Base-by-base conservation (phyloP, 2,113 vertebrate species). In the Sturnira hondurensis region DNA sequence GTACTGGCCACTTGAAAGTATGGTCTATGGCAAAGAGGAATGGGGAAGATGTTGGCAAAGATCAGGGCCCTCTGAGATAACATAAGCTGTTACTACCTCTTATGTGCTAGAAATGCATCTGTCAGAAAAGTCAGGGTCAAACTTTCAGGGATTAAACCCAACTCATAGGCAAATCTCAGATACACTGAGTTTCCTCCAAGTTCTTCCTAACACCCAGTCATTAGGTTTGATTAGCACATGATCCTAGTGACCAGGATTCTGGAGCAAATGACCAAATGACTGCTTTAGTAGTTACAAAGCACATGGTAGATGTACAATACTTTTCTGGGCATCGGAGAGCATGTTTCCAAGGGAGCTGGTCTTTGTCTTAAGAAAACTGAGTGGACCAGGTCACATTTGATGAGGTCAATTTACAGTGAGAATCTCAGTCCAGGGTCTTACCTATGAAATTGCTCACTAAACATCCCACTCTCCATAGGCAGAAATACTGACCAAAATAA, bases 101-200 rank as follows among this genome's bases (percentile, higher is more conserved):
- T 63, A 26, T 83, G 77, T 95, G 81, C 93, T 5, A 7, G 68
- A 86, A 52, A 95, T 28, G 12, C 17, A 94, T 96, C 96, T 96
- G 67, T 96, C 93, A 96, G 80, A 88, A 97, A 88, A 87, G 70
- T 80, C 70, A 92, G 91, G 87, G 86, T 28, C 91, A 91, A 77
- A 74, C 24, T 95, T 73, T 86, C 45, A 58, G 4, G 78, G 28
- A 76, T 78, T 58, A 95, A 86, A 82, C 38, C 36, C 43, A 95
- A 88, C 7, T 78, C 95, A 77, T 68, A 86, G 78, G 50, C 52
- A 80, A 70, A 38, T 41, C 7, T 82, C 47, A 28, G 61, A 20
- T 20, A 93, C 2, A 74, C 22, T 16, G 28, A 52, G 24, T 90
- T 74, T 61, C 41, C 12, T 73, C 41, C 54, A 89, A 81, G 19